phyloP scores from a whole-genome alignment of 2,113 vertebrate genomes.

The Dipodomys merriami region DNA sequence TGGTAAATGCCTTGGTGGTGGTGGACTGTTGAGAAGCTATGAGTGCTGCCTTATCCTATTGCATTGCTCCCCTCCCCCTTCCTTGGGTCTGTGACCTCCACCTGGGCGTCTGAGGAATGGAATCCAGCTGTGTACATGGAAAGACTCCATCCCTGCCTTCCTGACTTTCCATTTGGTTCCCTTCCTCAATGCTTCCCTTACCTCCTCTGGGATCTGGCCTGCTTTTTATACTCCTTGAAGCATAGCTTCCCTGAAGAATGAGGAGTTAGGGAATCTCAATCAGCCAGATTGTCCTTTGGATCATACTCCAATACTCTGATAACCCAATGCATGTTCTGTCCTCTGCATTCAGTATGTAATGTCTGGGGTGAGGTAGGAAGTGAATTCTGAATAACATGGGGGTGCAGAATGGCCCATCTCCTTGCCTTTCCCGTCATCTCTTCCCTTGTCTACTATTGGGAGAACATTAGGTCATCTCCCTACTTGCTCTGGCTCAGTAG shows the following conservation, averaged over 20 bases:
- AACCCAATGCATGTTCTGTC: neutral
- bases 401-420: neutral
- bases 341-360: neutral
- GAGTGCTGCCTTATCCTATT: neutral
- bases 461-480: neutral
- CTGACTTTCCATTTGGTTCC: neutral
- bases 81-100: neutral
- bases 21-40: neutral
- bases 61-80: neutral
- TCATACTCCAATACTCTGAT: neutral
- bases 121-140: neutral
- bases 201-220: neutral
- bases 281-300: neutral
- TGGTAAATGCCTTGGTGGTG: neutral
- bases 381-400: neutral
- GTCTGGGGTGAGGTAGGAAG: neutral
- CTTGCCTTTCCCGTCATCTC: neutral
- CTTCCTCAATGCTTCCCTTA: neutral
- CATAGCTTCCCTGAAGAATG: neutral
- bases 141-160: neutral
- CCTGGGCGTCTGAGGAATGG: neutral
- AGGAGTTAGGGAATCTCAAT: neutral
- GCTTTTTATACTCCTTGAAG: neutral
- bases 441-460: neutral
- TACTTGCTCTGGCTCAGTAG: neutral